phyloP scores from a whole-genome alignment of 2,888 invertebrate species.

The Biston betularia region DNA sequence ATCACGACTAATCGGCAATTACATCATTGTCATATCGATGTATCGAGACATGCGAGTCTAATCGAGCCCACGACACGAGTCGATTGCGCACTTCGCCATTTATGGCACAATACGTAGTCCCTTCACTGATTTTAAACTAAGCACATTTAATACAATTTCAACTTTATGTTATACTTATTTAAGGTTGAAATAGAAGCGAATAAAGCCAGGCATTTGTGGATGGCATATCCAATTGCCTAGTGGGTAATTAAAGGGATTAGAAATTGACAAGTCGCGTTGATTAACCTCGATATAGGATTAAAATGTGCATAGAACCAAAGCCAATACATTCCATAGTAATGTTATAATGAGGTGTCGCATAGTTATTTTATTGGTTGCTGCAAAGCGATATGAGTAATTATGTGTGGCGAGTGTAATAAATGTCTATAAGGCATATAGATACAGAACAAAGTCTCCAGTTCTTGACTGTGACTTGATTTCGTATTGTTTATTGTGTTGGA shows the following conservation, averaged over 20 bases:
- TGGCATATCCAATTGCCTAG: constrained; percentile 38
- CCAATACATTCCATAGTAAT: constrained; percentile 1
- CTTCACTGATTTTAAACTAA: constrained; percentile 21
- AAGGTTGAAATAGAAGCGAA: not conserved
- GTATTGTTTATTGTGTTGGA: no score
- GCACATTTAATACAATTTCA: constrained; percentile 7
- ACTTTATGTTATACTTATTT: not conserved
- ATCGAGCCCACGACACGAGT: constrained; percentile 69
- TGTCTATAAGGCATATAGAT: not conserved
- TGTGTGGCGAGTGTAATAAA: not conserved
- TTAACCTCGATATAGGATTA: constrained; percentile 10
- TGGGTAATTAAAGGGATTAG: constrained; percentile 59
- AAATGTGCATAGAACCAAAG: constrained; percentile 2
- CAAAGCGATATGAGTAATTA: not conserved
- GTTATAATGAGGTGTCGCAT: not conserved
- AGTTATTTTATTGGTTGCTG: not conserved
- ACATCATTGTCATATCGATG: constrained; percentile 72
- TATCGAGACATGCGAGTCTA: constrained; percentile 61
- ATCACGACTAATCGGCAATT: constrained; percentile 59
- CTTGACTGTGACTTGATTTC: not conserved
- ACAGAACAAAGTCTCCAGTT: not conserved
- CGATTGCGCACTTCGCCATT: constrained; percentile 48
- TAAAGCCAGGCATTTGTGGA: not conserved
- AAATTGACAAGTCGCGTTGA: constrained; percentile 53
- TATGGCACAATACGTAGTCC: constrained; percentile 40